Conservation (phyloP, 2,888 invertebrate species). For the Limnephilus rhombicus region DNA sequence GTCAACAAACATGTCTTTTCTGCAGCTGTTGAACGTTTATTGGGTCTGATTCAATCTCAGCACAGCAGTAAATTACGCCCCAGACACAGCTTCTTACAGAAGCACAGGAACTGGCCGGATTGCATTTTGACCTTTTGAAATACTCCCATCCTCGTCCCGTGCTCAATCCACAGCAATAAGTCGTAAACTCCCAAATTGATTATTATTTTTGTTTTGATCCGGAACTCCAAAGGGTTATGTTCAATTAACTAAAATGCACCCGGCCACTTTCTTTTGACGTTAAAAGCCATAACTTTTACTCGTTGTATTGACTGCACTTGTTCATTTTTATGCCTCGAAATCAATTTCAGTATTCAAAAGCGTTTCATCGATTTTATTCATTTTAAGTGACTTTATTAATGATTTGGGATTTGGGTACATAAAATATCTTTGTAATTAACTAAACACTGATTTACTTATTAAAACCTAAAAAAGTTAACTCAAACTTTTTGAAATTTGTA, state of each 20-base stretch:
- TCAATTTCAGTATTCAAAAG: neutral
- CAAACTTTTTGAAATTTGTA: too few relatives aligned
- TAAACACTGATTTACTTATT: too few relatives aligned
- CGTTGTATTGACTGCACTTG: neutral
- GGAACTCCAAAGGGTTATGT: neutral
- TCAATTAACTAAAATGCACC: neutral
- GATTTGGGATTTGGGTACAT: too few relatives aligned
- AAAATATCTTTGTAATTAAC: too few relatives aligned
- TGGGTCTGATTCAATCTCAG: conserved; percentile 6
- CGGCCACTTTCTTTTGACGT: neutral
- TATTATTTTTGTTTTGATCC: neutral
- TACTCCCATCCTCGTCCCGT: neutral
- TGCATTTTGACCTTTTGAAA: neutral
- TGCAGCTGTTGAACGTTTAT: conserved; percentile 7
- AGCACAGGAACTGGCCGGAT: neutral
- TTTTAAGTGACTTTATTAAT: too few relatives aligned
- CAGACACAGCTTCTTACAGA: neutral
- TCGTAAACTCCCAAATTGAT: neutral
- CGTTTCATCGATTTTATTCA: neutral
- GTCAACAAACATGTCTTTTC: conserved; percentile 13
- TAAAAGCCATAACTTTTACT: neutral
- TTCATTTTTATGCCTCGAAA: neutral
- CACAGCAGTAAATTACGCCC: conserved; percentile 9
- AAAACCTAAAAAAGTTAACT: too few relatives aligned
- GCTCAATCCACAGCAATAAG: neutral